Evolutionary conservation across 1,140 invertebrate species (phyloP), one percentile per base, ranked within the genome.

Genomic region (Ectropis grisescens): DNA sequence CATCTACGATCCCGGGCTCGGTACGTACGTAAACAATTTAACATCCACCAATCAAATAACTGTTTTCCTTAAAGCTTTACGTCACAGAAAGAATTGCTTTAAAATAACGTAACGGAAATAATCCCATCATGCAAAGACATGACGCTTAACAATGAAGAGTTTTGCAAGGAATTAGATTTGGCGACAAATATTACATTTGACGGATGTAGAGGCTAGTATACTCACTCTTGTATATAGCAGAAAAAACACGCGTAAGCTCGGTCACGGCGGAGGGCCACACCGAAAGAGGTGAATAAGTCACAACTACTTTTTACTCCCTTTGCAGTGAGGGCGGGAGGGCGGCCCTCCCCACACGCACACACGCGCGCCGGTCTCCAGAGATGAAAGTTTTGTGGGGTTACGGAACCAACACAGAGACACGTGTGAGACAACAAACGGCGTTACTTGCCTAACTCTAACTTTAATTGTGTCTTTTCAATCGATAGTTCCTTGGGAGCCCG

Each of bases 401-500:
- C 53, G 55, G 48, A 62, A 59, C 56, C 47, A 58, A 64, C 62
- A 74, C 67, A 68, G 50, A 66, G 62, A 52, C 52, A 51, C 59
- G 53, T 58, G 62, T 64, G 64, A 70, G 64, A 75, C 69, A 71
- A 71, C 70, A 74, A 71, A 75, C 68, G 64, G 48, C 61, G 58
- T 58, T 19, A 68, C 50, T 72, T 69, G 70, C 66, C 72, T 74
- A 81, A 80, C 70, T 78, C 59, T 62, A 74, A 81, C 55, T 81
- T 81, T 81, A 81, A 81, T 81, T 81, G 72, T 76, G 70, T 76
- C 72, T 70, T 76, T 78, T 74, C 72, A 81, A 81, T 81, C 76
- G 68, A 81, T 81, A 80, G 57, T 59, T 52, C 51, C 43, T 43
- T 47, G 39, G 38, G 29, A 39, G 26, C 28, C 13, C 32, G 29